Percentiles rank a stretch among this genome's conserved stretches.
phyloP scores from a whole-genome alignment of 2,797 vertebrate genomes.

The Pithecia hirsuta region DNA sequence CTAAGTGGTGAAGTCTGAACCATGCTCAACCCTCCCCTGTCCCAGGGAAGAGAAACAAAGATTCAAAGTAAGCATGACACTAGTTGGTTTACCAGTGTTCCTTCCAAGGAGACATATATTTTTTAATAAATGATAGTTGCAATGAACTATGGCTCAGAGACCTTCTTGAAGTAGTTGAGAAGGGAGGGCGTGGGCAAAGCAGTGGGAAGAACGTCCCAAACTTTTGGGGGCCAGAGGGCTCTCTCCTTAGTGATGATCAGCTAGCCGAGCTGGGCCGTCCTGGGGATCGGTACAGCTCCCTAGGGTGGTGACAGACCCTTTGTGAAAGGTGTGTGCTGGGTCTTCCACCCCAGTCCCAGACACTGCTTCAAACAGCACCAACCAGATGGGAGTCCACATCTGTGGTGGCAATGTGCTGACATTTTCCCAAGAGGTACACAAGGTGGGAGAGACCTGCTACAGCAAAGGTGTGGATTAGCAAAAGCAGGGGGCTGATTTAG shows the following conservation, averaged over 20 bases:
- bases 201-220: not conserved
- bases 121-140: conserved; percentile 90
- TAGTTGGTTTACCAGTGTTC: conserved; percentile 86
- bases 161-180: conserved; percentile 70
- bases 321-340: not conserved
- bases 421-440: conserved; percentile 3
- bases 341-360: not conserved
- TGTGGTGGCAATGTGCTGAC: not conserved
- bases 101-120: conserved; percentile 91
- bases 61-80: conserved; percentile 81
- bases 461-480: not conserved
- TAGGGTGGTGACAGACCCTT: not conserved
- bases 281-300: not conserved
- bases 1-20: not conserved
- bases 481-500: not conserved
- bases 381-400: not conserved
- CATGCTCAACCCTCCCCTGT: conserved; percentile 71
- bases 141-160: conserved; percentile 84
- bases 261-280: not conserved
- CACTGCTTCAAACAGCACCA: not conserved
- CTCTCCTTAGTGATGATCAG: not conserved
- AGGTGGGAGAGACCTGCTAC: not conserved
- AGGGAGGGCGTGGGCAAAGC: not conserved
- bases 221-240: not conserved
- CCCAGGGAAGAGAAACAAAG: conserved; percentile 80